Base-by-base conservation (phyloP, 53 echinoderm and acorn worm species). In the Actinopyga echinites region DNA sequence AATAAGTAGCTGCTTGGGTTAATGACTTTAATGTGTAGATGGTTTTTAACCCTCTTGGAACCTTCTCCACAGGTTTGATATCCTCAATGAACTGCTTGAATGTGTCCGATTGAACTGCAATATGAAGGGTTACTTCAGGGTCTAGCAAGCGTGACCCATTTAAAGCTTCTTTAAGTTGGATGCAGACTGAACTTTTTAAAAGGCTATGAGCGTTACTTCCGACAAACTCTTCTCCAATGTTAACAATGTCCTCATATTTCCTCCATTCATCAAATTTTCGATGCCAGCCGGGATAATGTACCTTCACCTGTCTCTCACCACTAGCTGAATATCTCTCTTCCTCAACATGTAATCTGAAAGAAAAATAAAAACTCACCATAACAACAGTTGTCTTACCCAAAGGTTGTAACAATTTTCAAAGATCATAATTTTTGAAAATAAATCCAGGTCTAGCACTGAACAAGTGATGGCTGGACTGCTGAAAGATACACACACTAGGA, bases 201-300 rank as follows among this genome's bases (percentile, higher is more conserved):
- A 66, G 29, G 22, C 4, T 19, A 29, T 66, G 66, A 30, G 66
- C 66, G 22, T 66, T 66, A 66, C 66, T 66, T 30, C 22, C 6
- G 17, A 30, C 29, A 30, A 66, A 66, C 15, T 66, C 66, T 30
- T 66, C 29, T 6, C 66, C 66, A 32, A 66, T 66, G 29, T 31
- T 15, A 23, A 66, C 29, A 6, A 66, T 66, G 30, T 66, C 33
- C 28, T 31, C 19, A 4, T 29, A 3, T 31, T 66, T 29, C 66
- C 30, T 66, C 66, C 66, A 66, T 25, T 66, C 66, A 30, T 66
- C 66, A 31, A 29, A 66, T 32, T 66, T 66, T 5, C 33, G 66
- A 13, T 66, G 17, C 66, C 31, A 66, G 31, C 66, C 66, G 19
- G 28, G 30, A 15, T 66, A 66, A 31, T 66, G 66, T 3, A 66